Evolutionary conservation across 2,113 vertebrate species (phyloP), one percentile per base, ranked within the genome.

Genomic region (Hipposideros armiger): DNA sequence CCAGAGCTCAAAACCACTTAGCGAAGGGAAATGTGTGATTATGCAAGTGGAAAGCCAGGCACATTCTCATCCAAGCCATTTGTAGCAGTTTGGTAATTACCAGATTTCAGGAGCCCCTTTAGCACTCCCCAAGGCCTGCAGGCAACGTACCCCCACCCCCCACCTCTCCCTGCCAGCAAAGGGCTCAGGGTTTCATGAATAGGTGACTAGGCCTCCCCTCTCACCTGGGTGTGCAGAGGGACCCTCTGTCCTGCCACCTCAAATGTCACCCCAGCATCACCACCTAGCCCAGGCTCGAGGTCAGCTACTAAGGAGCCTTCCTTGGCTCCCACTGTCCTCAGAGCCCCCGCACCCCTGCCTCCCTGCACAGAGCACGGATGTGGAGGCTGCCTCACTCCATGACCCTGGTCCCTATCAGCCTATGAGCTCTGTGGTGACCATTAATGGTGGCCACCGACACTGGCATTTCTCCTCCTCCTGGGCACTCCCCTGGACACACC

Each of bases 361-460:
- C 17, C 28, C 62, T 17, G 47, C 66, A 52, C 10, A 0, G 36
- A 50, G 9, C 58, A 36, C 58, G n/a, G 28, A 32, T 4, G 11
- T 0, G 1, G 15, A 42, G n/a, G 47, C 2, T 7, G 5, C 62
- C 73, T 36, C 22, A 40, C 9, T 67, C 73, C 0, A 0, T 3
- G 30, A 26, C 10, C 0, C 52, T 4, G 14, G 7, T 47, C 45
- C 40, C 36, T 9, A 13, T 62, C 2, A 42, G 42, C 19, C 76
- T 50, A 28, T 56, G 56, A 13, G 15, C 62, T 32, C 58, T 0
- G 14, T 1, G 42, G 80, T 0, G 17, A 70, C 52, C 11, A 4
- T 10, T 7, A 42, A 40, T 2, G 20, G 60, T 11, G 67, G n/a
- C 60, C 77, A 8, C 30, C 28, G 0, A 32, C 2, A 9, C 22